A percentile compares a stretch with the other conserved stretches of the same genome.
phyloP scores from a whole-genome alignment of 1,140 invertebrate genomes.

The Brachionus rubens region DNA sequence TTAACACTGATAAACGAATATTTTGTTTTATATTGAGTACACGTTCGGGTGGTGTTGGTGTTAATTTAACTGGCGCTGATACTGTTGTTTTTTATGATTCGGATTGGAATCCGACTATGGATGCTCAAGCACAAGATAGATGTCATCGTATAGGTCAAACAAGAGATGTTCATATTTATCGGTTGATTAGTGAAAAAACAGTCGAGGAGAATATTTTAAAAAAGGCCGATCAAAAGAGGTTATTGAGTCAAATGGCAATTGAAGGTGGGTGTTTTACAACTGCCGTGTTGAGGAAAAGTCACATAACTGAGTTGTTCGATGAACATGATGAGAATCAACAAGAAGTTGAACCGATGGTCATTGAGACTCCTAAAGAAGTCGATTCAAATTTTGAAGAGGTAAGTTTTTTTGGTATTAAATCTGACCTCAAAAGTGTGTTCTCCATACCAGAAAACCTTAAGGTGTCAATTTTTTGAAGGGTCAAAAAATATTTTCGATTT shows the following conservation, averaged over 20 bases:
- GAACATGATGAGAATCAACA: slow-evolving; percentile 54
- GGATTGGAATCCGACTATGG: slow-evolving; percentile 99
- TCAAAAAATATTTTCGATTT: too few species aligned
- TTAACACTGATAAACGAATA: slow-evolving; percentile 88
- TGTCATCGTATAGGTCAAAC: slow-evolving; percentile 99
- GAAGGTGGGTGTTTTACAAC: slow-evolving; percentile 98
- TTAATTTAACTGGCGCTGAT: slow-evolving; percentile 98
- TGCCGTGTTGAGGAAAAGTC: slow-evolving; percentile 89
- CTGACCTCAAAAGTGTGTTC: background rate
- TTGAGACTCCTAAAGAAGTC: background rate
- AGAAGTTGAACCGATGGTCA: background rate
- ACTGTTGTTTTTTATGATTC: slow-evolving; percentile 99
- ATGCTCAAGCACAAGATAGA: slow-evolving; percentile 93
- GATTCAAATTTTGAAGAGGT: slow-evolving; percentile 18
- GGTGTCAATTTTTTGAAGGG: too few species aligned
- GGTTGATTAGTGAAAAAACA: slow-evolving; percentile 90
- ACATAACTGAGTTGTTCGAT: slow-evolving; percentile 86
- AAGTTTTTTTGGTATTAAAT: background rate
- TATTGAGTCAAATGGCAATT: slow-evolving; percentile 93
- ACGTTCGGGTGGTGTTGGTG: slow-evolving; percentile 91
- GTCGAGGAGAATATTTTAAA: slow-evolving; percentile 99
- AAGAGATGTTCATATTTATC: slow-evolving; percentile 96
- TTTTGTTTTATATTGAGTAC: slow-evolving; percentile 98
- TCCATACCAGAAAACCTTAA: background rate
- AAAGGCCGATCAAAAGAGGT: slow-evolving; percentile 94